Percentiles rank a stretch among this genome's conserved stretches.
These are phyloP conservation scores for Lepisosteus oculatus DNA, from an alignment of 2,113 vertebrate species.

Conservation along the genomic window DNA sequence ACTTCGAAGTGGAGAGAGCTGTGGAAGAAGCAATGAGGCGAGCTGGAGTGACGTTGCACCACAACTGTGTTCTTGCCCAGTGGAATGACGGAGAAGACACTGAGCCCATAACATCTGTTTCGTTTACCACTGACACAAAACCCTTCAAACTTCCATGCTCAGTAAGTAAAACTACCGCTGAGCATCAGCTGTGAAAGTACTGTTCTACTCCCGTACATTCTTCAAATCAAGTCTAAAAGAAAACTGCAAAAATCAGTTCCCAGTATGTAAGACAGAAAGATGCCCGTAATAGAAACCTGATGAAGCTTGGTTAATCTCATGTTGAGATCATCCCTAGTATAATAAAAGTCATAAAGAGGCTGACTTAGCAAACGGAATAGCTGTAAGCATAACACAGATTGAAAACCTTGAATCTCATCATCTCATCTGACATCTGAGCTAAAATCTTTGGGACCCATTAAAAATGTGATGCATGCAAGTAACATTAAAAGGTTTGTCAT, in stretches of 20 bases:
- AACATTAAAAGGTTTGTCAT: too few species aligned
- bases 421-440: too few species aligned
- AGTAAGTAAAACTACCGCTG: constrained; percentile 59
- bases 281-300: too few species aligned
- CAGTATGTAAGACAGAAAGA: too few species aligned
- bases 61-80: constrained; percentile 61
- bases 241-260: not conserved
- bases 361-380: too few species aligned
- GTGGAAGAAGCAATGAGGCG: constrained; percentile 47
- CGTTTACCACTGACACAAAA: constrained; percentile 63
- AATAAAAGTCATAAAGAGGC: too few species aligned
- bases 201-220: not conserved
- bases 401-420: too few species aligned
- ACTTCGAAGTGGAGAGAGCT: constrained; percentile 45
- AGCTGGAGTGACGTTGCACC: constrained; percentile 58
- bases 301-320: too few species aligned
- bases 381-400: too few species aligned
- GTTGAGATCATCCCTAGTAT: too few species aligned
- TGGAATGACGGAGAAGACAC: constrained; percentile 61
- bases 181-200: not conserved
- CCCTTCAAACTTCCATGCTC: constrained; percentile 68
- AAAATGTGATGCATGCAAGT: too few species aligned
- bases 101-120: constrained; percentile 61
- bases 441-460: too few species aligned
- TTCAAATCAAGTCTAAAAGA: not conserved